Percentiles rank a stretch among this genome's conserved stretches.
phyloP scores from a whole-genome alignment of 2,888 invertebrate genomes.

The Deilephila porcellus region DNA sequence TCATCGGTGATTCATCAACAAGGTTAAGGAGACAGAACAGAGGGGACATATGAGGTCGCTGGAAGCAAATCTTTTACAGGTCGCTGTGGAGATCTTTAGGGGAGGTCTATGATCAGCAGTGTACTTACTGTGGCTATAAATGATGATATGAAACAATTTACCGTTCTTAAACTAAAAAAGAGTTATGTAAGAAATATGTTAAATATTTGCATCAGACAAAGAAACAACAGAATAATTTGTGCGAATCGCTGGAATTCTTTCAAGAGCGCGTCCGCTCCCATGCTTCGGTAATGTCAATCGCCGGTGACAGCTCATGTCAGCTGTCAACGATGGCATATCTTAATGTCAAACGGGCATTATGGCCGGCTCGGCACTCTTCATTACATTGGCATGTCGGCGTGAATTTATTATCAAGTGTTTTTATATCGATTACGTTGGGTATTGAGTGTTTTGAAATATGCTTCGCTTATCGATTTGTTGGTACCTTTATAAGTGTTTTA shows the following conservation, averaged over 20 bases:
- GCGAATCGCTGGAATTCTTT: neutral
- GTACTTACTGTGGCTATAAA: too few relatives aligned
- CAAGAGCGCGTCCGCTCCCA: neutral
- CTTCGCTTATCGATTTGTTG: neutral
- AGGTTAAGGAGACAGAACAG: too few relatives aligned
- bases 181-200: neutral
- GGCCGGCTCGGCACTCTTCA: neutral
- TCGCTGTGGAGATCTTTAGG: too few relatives aligned
- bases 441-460: neutral
- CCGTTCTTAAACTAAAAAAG: too few relatives aligned
- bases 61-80: too few relatives aligned
- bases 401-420: slow-evolving; percentile 13
- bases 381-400: slow-evolving; percentile 2
- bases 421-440: slow-evolving; percentile 15
- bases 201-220: neutral
- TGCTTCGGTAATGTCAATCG: neutral
- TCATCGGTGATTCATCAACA: too few relatives aligned
- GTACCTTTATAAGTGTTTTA: neutral
- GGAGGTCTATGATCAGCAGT: too few relatives aligned
- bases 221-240: neutral
- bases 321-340: slow-evolving; percentile 10
- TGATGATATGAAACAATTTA: too few relatives aligned
- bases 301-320: slow-evolving; percentile 8
- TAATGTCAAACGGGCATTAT: slow-evolving; percentile 23
- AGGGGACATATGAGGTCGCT: too few relatives aligned